Conservation (phyloP, 92 coral and sea anemone species). For the Heliopora coerulea region DNA sequence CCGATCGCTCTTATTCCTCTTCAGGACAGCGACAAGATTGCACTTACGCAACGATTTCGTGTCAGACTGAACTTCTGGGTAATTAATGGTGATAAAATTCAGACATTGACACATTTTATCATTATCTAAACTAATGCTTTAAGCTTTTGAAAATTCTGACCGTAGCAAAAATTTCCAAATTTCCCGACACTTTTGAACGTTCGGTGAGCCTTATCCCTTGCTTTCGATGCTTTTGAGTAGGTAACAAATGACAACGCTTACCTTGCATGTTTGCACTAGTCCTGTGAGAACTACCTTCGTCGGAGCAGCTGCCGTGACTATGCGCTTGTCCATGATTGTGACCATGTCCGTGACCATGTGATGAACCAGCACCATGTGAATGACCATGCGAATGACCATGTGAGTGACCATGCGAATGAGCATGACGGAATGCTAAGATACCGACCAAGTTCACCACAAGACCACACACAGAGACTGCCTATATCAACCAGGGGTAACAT, state of each 20-base stretch:
- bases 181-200: too few species aligned
- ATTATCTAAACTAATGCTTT: too few species aligned
- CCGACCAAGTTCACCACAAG: slow-evolving; percentile 90
- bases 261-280: slow-evolving; percentile 99
- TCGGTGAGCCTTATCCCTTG: too few species aligned
- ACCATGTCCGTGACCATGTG: slow-evolving; percentile 61
- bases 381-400: slow-evolving; percentile 54
- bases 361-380: slow-evolving; percentile 47
- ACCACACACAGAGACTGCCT: slow-evolving; percentile 93
- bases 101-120: too few species aligned
- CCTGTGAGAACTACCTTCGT: slow-evolving; percentile 40
- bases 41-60: too few species aligned
- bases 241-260: slow-evolving; percentile 34
- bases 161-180: too few species aligned
- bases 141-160: too few species aligned
- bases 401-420: slow-evolving; percentile 77
- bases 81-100: too few species aligned
- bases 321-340: slow-evolving; percentile 63
- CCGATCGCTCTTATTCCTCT: too few species aligned
- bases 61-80: too few species aligned
- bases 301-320: slow-evolving; percentile 17
- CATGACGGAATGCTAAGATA: slow-evolving; percentile 96
- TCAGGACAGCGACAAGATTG: too few species aligned
- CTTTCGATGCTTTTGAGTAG: too few species aligned
- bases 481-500: background rate